Evolutionary conservation across 2,888 invertebrate genomes (phyloP).

Genomic region (Eristalinus sepulchralis): DNA sequence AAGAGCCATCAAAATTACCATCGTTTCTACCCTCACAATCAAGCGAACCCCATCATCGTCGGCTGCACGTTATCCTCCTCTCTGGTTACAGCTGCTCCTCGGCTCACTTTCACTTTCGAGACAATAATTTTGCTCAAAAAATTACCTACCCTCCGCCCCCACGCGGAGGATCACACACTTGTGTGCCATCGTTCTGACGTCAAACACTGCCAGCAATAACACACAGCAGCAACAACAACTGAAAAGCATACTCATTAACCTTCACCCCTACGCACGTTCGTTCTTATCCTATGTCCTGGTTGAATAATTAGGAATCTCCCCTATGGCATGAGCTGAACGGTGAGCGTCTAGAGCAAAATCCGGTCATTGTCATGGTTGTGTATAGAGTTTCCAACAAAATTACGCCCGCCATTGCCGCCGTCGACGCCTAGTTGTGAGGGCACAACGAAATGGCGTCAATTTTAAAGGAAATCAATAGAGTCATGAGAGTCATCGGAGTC

Average conservation of each 20-base stretch:
- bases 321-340: not conserved
- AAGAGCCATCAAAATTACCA: constrained; percentile 33
- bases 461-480: constrained; percentile 31
- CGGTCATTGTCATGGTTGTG: constrained; percentile 20
- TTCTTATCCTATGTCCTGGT: constrained; percentile 16
- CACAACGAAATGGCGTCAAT: constrained; percentile 14
- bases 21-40: not conserved
- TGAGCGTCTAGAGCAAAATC: constrained; percentile 7
- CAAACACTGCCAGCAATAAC: not conserved
- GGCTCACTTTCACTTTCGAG: not conserved
- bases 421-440: not conserved
- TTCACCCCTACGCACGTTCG: constrained; percentile 24
- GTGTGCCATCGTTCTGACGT: not conserved
- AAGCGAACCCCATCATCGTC: not conserved
- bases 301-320: constrained; percentile 44
- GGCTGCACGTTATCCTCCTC: not conserved
- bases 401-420: not conserved
- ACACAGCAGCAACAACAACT: not conserved
- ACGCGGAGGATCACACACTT: not conserved
- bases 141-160: not conserved
- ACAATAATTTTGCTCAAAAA: not conserved
- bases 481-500: not conserved
- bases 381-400: not conserved
- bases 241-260: constrained; percentile 26
- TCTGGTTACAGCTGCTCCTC: not conserved